Conservation (phyloP, 2,797 vertebrate species). For the Poeciliopsis paucimaculata region DNA sequence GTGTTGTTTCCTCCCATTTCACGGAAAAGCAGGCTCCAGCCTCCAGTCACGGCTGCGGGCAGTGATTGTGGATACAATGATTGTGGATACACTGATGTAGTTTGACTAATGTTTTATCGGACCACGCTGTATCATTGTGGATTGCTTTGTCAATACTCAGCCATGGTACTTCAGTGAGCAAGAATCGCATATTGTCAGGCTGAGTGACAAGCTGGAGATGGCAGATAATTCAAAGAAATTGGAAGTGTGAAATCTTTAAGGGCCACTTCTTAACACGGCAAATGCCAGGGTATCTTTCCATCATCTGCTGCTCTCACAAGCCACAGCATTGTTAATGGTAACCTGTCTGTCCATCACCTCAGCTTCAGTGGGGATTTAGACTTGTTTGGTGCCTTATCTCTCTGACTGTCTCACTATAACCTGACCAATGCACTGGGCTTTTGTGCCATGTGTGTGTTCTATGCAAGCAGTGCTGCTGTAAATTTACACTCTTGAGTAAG, state of each 20-base stretch:
- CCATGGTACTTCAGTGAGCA: slow-evolving; percentile 81
- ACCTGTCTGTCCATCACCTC: slow-evolving; percentile 94
- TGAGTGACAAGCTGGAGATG: slow-evolving; percentile 96
- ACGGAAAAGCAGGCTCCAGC: not conserved
- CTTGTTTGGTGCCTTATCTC: slow-evolving; percentile 93
- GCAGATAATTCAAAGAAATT: slow-evolving; percentile 99
- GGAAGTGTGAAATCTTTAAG: slow-evolving; percentile 99
- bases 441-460: slow-evolving; percentile 38
- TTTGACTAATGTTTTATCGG: slow-evolving; percentile 89
- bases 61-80: slow-evolving; percentile 9
- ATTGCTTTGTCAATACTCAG: slow-evolving; percentile 99
- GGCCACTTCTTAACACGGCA: slow-evolving; percentile 93
- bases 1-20: not conserved
- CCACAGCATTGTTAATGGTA: slow-evolving; percentile 93
- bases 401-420: slow-evolving; percentile 64
- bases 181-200: slow-evolving; percentile 90
- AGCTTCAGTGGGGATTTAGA: slow-evolving; percentile 91
- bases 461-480: slow-evolving; percentile 26
- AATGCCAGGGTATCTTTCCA: slow-evolving; percentile 98
- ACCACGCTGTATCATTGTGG: slow-evolving; percentile 88
- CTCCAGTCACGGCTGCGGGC: not conserved
- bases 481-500: slow-evolving; percentile 18
- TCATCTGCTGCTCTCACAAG: slow-evolving; percentile 93
- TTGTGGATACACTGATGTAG: slow-evolving; percentile 59
- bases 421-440: slow-evolving; percentile 66